Percentiles rank a stretch among this genome's conserved stretches.
phyloP scores from a whole-genome alignment of 1,140 invertebrate species.

The Oncopodura yosiiana region DNA sequence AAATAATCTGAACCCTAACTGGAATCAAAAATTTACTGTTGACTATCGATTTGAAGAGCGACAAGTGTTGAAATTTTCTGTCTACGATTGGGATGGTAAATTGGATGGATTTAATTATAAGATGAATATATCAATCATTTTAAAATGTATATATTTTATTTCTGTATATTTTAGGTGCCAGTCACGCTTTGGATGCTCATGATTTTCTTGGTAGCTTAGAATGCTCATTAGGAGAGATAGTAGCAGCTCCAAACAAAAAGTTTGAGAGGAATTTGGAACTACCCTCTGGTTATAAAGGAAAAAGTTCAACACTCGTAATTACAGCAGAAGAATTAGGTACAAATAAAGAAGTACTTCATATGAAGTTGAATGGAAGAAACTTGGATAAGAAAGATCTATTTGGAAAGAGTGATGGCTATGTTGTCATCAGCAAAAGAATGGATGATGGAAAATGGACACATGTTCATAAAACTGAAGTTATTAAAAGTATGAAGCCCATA shows the following conservation, averaged over 20 bases:
- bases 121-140: too few species aligned
- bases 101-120: too few species aligned
- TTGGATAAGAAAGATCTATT: slow-evolving; percentile 50
- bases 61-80: slow-evolving; percentile 38
- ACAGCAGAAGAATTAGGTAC: slow-evolving; percentile 44
- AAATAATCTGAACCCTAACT: slow-evolving; percentile 48
- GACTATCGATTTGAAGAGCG: slow-evolving; percentile 49
- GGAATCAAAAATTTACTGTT: slow-evolving; percentile 45
- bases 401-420: slow-evolving; percentile 49
- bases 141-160: too few species aligned
- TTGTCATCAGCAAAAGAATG: slow-evolving; percentile 44
- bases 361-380: slow-evolving; percentile 43
- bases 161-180: too few species aligned
- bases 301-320: slow-evolving; percentile 39
- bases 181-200: slow-evolving; percentile 36
- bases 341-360: slow-evolving; percentile 44
- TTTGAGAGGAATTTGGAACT: slow-evolving; percentile 28
- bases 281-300: slow-evolving; percentile 21
- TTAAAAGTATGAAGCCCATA: too few species aligned
- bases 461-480: slow-evolving; percentile 48
- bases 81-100: slow-evolving; percentile 38
- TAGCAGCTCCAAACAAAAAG: slow-evolving; percentile 34
- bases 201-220: slow-evolving; percentile 46
- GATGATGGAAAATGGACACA: slow-evolving; percentile 45
- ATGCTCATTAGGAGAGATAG: slow-evolving; percentile 32